Evolutionary conservation across 2,888 invertebrate genomes (phyloP), one percentile per base, ranked within the genome.

Genomic region (Tenthredo livida): DNA sequence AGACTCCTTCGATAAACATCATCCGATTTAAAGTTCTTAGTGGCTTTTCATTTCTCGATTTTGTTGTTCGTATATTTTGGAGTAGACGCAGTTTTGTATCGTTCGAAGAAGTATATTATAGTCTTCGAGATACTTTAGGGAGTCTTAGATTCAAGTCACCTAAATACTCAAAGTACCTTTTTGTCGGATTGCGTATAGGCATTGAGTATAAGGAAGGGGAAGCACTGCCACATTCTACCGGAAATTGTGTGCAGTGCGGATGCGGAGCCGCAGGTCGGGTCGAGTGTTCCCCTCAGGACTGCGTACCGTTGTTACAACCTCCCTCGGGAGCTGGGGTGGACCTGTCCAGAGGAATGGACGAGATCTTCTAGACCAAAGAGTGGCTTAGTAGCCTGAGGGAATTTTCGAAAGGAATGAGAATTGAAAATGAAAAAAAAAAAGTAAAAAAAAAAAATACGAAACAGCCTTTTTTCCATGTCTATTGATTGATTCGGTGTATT

Each of bases 171-270:
- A 80, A 12, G 37, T 21, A 12, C 50, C 15, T 72, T 83, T n/a
- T 80, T 86, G 82, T 84, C 43, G 10, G 21, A 73, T 84, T 84
- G n/a, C 84, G 54, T 93, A 61, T 93, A 96, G 96, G 96, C 86
- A 94, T 94, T 86, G 94, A 94, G 88, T 96, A 96, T 92, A 94
- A 94, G 90, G 94, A 95, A 87, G 96, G 96, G 61, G 95, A 96
- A 90, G 94, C 95, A 87, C 93, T 96, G 88, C 96, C 96, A 12
- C 95, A 96, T 91, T 95, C 95, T 89, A 96, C 96, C 84, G 96
- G 96, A 88, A 96, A 96, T 92, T 96, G 96, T 92, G 94, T 96
- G 88, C 96, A 96, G 91, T 96, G 96, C 92, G 94, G 95, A 90
- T 96, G 96, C 92, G 95, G 95, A 87, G 93, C 94, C 86, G 95